A percentile compares a stretch with the other conserved stretches of the same genome.
These are phyloP conservation scores for Atractosteus spatula DNA, from an alignment of 2,113 vertebrate species.

Conservation along the genomic window DNA sequence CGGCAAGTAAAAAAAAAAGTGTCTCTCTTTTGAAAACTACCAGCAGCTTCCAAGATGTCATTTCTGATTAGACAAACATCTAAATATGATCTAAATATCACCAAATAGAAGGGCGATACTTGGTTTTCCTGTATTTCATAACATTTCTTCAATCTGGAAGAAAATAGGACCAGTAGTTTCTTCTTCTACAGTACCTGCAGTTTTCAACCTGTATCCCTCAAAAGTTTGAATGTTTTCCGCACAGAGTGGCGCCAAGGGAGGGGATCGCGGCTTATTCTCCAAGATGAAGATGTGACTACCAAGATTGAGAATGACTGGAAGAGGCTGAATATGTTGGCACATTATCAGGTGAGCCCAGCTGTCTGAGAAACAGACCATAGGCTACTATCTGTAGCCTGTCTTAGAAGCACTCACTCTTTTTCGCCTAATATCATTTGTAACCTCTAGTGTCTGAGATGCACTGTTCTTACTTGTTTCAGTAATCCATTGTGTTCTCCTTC, in stretches of 20 bases:
- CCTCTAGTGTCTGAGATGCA: too few species aligned
- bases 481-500: too few species aligned
- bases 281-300: conserved; percentile 78
- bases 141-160: background rate
- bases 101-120: background rate
- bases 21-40: conserved; percentile 12
- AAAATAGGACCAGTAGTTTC: background rate
- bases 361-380: background rate
- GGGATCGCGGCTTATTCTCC: conserved; percentile 70
- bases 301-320: conserved; percentile 84
- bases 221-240: conserved; percentile 13
- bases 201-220: background rate
- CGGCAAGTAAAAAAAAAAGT: background rate
- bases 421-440: too few species aligned
- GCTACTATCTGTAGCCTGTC: too few species aligned
- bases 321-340: conserved; percentile 63
- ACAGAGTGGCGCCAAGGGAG: conserved; percentile 76
- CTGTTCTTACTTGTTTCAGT: too few species aligned
- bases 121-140: background rate
- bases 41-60: too few species aligned
- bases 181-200: background rate
- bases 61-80: too few species aligned
- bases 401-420: too few species aligned
- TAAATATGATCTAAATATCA: too few species aligned
- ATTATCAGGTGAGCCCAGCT: conserved; percentile 27